These are phyloP conservation scores for Elaphurus davidianus DNA, from an alignment of 2,113 vertebrate genomes.

Conservation along the genomic window DNA sequence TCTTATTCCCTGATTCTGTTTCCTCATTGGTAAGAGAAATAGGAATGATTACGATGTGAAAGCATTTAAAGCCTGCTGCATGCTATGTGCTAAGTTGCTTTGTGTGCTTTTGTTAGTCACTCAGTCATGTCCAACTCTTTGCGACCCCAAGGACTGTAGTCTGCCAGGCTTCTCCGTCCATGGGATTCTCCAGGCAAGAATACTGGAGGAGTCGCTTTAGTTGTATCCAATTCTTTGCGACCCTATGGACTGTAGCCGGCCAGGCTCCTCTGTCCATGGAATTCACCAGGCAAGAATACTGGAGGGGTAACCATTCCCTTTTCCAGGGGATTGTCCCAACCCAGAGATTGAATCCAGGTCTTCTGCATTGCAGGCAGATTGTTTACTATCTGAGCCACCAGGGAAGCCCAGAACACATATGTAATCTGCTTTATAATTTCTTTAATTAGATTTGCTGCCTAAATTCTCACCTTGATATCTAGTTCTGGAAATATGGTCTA, in stretches of 20 bases:
- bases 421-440: not conserved
- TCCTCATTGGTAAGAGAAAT: not conserved
- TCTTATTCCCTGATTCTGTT: not conserved
- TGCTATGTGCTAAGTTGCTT: not conserved
- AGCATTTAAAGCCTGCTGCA: not conserved
- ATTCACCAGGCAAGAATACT: not conserved
- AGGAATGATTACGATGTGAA: not conserved
- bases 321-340: not conserved
- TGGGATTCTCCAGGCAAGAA: not conserved
- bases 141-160: not conserved
- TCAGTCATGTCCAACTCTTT: not conserved
- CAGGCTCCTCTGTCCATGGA: no score
- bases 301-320: not conserved
- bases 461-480: not conserved
- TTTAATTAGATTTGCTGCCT: not conserved
- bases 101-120: not conserved
- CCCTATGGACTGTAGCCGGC: no score
- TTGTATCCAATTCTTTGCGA: no score
- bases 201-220: no score
- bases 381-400: not conserved
- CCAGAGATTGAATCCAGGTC: not conserved
- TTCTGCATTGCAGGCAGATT: not conserved
- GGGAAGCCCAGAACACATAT: not conserved
- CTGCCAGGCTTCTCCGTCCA: not conserved
- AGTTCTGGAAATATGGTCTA: not conserved